Base-by-base conservation (phyloP, 2,113 vertebrate genomes). In the Brachyhypopomus gauderio region DNA sequence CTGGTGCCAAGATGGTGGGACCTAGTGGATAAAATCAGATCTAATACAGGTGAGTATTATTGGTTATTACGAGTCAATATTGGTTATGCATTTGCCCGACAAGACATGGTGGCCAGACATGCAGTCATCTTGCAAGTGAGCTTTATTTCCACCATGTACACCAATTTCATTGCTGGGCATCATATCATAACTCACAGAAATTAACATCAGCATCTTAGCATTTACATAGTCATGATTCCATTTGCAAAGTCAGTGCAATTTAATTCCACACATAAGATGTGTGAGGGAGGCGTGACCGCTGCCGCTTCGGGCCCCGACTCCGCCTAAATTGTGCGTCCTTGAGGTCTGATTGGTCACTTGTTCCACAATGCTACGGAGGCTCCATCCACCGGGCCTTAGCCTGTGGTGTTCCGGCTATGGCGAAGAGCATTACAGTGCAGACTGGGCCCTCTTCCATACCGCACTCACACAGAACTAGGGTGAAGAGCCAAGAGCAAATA, bases 141-240 rank as follows among this genome's bases (percentile, higher is more conserved):
- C 75, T 86, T 86, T 77, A 87, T 87, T 80, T 70, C 66, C 84
- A 82, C 76, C 81, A 73, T 81, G 81, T 77, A 82, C 69, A 81
- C 66, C 55, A 72, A 30, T 67, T 79, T 83, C n/a, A 52, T 69
- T 41, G 66, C 58, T 78, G 81, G 75, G 56, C 73, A 52, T 69
- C 69, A 59, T 74, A 79, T 84, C 41, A 82, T 75, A 74, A 52
- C 75, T 67, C 30, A 75, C 36, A 75, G 64, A 72, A 56, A 75
- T 75, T 17, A 77, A 77, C 55, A 62, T 69, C 71, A 83, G 79
- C 58, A 58, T 79, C 22, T 69, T 19, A 72, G 3, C 78, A 78
- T 82, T 75, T 69, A 82, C 75, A 83, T 62, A 75, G 79, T 75
- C 69, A 67, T 22, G 66, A 63, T 72, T 79, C 67, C 72, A 52